Evolutionary conservation across 2,888 invertebrate species (phyloP), one percentile per base, ranked within the genome.

Genomic region (Eupithecia inturbata): DNA sequence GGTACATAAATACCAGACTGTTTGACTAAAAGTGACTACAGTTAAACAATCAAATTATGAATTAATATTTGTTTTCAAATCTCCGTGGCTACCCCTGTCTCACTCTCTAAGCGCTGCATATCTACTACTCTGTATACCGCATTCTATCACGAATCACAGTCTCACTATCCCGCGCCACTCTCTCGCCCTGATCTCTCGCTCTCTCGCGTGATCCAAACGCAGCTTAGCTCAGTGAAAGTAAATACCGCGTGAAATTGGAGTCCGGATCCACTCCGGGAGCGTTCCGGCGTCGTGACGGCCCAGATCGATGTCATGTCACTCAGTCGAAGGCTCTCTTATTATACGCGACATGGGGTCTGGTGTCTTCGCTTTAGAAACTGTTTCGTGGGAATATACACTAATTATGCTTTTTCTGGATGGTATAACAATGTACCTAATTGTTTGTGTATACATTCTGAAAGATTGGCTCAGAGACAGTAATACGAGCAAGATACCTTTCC

Each of bases 281-380:
- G 33, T 36, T 63, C 63, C 63, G 63, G 63, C 33, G 63, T 36
- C 63, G n/a, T n/a, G 33, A 63, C 33, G 63, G 33, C n/a, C n/a
- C 63, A n/a, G 63, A 26, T 63, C 33, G n/a, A 63, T 63, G 62
- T 62, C 33, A 63, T 63, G 62, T 62, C 33, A 63, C 63, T 63
- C 63, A 36, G n/a, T 63, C 31, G 19, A 16, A 33, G n/a, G 33
- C 63, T 63, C 36, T 33, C 63, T 63, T 63, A 63, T 16, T 19
- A 10, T 6, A 63, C 63, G n/a, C 33, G 63, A 33, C 33, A n/a
- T 1, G 28, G 28, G 26, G 14, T 60, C n/a, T 28, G 16, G 5
- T 53, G 10, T 9, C 22, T 9, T 53, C 10, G 53, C 9, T 22
- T 22, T 53, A 53, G 49, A 49, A 9, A 9, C 49, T 7, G 49